A percentile compares a stretch with the other conserved stretches of the same genome.
Conservation (phyloP, 2,888 invertebrate genomes). For the Diaperis boleti region DNA sequence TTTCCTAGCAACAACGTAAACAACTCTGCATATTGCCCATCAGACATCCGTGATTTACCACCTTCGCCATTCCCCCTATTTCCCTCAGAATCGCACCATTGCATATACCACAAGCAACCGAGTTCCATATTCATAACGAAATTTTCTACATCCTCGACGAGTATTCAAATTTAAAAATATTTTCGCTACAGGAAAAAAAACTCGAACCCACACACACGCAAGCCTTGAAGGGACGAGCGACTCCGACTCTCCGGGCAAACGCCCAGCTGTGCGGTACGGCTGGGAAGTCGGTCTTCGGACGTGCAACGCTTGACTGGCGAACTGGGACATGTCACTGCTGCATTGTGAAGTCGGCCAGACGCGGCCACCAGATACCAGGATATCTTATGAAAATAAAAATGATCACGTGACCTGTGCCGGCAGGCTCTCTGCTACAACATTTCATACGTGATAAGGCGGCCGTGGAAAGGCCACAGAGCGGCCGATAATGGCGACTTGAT, state of each 20-base stretch:
- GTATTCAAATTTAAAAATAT: slow-evolving; percentile 53
- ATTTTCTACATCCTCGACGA: slow-evolving; percentile 33
- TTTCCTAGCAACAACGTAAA: too few species aligned
- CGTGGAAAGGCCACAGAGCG: slow-evolving; percentile 34
- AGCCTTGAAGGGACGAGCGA: slow-evolving; percentile 55
- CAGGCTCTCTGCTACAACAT: slow-evolving; percentile 40
- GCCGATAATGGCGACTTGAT: slow-evolving; percentile 24
- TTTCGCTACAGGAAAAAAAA: slow-evolving; percentile 52
- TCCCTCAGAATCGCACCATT: neutral
- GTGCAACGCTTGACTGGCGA: slow-evolving; percentile 39
- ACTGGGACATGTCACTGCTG: slow-evolving; percentile 53
- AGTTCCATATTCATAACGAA: neutral
- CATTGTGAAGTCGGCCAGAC: slow-evolving; percentile 60
- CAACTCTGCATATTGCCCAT: too few species aligned
- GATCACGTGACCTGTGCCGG: slow-evolving; percentile 55
- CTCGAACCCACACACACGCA: slow-evolving; percentile 55
- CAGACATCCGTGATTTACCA: too few species aligned
- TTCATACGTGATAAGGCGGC: slow-evolving; percentile 35
- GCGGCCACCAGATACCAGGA: slow-evolving; percentile 61
- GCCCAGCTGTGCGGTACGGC: slow-evolving; percentile 28
- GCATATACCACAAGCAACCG: too few species aligned
- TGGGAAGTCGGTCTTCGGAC: neutral
- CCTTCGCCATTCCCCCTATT: neutral
- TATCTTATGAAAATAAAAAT: slow-evolving; percentile 60
- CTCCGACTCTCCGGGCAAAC: slow-evolving; percentile 49